These are phyloP conservation scores for Acrossocheilus wenchowensis DNA, from an alignment of 2,797 vertebrate species.

Conservation along the genomic window DNA sequence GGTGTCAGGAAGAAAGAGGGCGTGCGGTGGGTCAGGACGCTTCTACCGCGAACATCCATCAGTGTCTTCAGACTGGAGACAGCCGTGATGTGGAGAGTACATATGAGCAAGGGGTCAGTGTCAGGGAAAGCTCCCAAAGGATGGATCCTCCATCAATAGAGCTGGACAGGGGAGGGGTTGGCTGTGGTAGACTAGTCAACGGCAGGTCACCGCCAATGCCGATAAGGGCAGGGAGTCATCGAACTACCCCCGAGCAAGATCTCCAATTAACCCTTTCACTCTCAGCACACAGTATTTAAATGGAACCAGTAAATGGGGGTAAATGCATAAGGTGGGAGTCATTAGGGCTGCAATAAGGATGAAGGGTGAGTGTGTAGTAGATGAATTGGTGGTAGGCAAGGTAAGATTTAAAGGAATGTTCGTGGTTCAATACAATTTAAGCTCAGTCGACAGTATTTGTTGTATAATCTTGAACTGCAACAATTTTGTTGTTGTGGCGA, in stretches of 20 bases:
- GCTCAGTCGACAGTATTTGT: background rate
- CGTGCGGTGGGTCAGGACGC: slow-evolving; percentile 4
- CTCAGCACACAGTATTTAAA: slow-evolving; percentile 47
- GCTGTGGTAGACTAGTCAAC: slow-evolving; percentile 65
- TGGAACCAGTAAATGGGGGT: slow-evolving; percentile 32
- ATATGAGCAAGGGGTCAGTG: slow-evolving; percentile 47
- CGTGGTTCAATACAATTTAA: background rate
- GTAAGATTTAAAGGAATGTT: background rate
- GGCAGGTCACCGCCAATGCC: slow-evolving; percentile 77
- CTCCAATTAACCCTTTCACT: slow-evolving; percentile 79
- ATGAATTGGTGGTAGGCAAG: background rate
- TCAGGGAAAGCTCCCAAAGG: slow-evolving; percentile 43
- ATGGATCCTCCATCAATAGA: slow-evolving; percentile 40
- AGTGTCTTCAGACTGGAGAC: slow-evolving; percentile 36
- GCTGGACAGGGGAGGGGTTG: slow-evolving; percentile 50
- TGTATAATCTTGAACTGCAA: background rate
- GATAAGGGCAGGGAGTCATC: slow-evolving; percentile 78
- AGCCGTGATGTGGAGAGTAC: slow-evolving; percentile 33
- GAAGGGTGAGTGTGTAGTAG: background rate
- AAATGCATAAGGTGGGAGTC: slow-evolving; percentile 50
- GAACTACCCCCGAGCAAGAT: slow-evolving; percentile 76
- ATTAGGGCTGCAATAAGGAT: slow-evolving; percentile 33
- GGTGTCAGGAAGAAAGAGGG: slow-evolving; percentile 44
- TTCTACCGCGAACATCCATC: slow-evolving; percentile 36
- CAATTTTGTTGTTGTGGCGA: background rate